A percentile compares a stretch with the other conserved stretches of the same genome.
Conservation (phyloP, 2,888 invertebrate species). For the Phyllotreta cruciferae region DNA sequence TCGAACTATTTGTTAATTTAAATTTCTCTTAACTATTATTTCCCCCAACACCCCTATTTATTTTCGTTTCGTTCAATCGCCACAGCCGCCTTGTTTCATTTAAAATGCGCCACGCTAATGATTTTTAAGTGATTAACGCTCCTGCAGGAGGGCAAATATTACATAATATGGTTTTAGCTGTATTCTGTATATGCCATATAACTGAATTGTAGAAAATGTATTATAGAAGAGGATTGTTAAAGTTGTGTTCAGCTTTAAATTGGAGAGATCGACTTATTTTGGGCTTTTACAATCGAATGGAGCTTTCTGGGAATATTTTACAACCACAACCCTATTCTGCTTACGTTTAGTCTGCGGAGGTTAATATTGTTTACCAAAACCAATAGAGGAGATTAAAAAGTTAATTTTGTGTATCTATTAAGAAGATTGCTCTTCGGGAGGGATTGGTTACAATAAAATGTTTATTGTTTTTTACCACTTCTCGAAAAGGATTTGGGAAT, state of each 20-base stretch:
- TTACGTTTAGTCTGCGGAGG: neutral
- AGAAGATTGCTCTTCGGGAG: conserved; percentile 1
- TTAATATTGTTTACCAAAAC: conserved; percentile 18
- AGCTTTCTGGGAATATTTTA: neutral
- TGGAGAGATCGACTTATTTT: neutral
- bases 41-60: conserved; percentile 32
- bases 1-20: conserved; percentile 25
- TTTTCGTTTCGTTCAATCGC: conserved; percentile 23
- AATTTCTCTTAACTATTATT: conserved; percentile 31
- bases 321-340: neutral
- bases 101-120: conserved; percentile 27
- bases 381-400: conserved; percentile 23
- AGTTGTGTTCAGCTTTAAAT: neutral
- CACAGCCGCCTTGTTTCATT: conserved; percentile 23
- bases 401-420: conserved; percentile 27
- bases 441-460: conserved; percentile 12
- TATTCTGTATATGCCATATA: too few species aligned
- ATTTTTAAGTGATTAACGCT: conserved; percentile 15
- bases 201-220: too few species aligned
- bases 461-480: conserved; percentile 18
- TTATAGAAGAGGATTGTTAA: too few species aligned
- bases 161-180: too few species aligned
- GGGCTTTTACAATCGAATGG: neutral
- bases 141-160: too few species aligned
- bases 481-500: neutral